Evolutionary conservation across 1,140 invertebrate genomes (phyloP).

Genomic region (Eriosoma lanigerum): DNA sequence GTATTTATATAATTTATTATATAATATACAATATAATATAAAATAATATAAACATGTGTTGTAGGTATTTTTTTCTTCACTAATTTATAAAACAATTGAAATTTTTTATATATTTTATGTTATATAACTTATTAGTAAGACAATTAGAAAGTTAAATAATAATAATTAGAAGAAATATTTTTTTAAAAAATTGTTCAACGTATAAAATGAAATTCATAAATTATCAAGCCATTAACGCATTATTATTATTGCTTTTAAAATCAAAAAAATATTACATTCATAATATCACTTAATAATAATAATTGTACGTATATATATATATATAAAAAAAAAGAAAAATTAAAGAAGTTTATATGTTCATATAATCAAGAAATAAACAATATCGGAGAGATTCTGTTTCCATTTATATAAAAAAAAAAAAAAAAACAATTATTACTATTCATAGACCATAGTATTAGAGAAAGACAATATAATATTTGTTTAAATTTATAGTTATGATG

Average conservation of each 20-base stretch:
- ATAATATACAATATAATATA: conserved; percentile 17
- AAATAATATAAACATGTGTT: conserved; percentile 22
- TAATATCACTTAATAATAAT: conserved; percentile 3
- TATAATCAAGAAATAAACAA: conserved; percentile 18
- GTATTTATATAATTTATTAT: conserved; percentile 28
- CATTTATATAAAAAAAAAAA: no score
- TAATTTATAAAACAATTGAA: conserved; percentile 32
- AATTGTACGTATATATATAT: conserved; percentile 28
- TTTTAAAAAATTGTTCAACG: conserved; percentile 7
- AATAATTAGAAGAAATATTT: background rate
- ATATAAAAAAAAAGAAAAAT: background rate
- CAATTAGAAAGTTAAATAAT: conserved; percentile 9
- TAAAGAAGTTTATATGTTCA: conserved; percentile 29
- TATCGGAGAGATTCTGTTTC: conserved; percentile 27
- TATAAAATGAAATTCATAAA: conserved; percentile 19
- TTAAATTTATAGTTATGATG: conserved; percentile 18
- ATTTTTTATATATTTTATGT: background rate
- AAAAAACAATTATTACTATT: conserved; percentile 34
- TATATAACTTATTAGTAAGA: background rate
- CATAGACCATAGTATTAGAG: conserved; percentile 6
- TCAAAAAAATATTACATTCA: background rate
- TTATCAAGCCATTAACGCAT: background rate
- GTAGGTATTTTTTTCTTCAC: background rate
- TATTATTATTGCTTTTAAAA: conserved; percentile 34
- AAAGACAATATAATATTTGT: conserved; percentile 37